These are phyloP conservation scores for Steinernema carpocapsae DNA, from an alignment of 2,888 invertebrate species.

Conservation along the genomic window DNA sequence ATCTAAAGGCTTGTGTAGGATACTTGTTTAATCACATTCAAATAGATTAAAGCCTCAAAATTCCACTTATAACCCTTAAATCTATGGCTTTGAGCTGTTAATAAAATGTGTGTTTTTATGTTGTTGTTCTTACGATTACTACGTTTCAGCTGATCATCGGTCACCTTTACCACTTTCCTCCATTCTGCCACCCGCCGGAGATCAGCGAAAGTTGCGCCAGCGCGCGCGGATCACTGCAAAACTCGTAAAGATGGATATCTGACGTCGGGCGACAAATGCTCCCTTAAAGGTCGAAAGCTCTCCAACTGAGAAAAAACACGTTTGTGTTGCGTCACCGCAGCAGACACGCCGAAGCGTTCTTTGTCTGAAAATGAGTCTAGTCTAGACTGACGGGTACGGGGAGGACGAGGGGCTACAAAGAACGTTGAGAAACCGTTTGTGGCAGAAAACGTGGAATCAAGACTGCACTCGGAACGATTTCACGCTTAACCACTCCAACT, in stretches of 20 bases:
- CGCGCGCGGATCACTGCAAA: constrained; percentile 2
- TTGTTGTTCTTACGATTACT: too few relatives aligned
- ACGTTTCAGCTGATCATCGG: too few relatives aligned
- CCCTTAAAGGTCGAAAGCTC: not conserved
- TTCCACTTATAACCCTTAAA: too few relatives aligned
- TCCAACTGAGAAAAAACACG: constrained; percentile 1
- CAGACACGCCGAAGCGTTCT: not conserved
- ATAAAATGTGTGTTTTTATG: too few relatives aligned
- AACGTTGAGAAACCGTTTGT: too few relatives aligned
- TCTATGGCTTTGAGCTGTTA: too few relatives aligned
- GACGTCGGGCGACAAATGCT: not conserved
- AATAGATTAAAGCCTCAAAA: too few relatives aligned
- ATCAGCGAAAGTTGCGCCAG: constrained; percentile 8
- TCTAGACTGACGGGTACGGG: not conserved
- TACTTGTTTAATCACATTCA: too few relatives aligned
- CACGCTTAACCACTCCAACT: too few relatives aligned
- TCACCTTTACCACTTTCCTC: too few relatives aligned
- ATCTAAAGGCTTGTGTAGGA: too few relatives aligned
- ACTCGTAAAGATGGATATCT: not conserved
- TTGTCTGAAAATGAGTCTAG: not conserved
- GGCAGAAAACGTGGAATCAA: not conserved
- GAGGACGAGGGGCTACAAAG: not conserved
- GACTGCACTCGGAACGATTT: not conserved
- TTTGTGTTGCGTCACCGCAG: constrained; percentile 2
- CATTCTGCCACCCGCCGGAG: not conserved